Evolutionary conservation across 2,113 vertebrate species (phyloP), one percentile per base, ranked within the genome.

Genomic region (Lepisosteus oculatus): DNA sequence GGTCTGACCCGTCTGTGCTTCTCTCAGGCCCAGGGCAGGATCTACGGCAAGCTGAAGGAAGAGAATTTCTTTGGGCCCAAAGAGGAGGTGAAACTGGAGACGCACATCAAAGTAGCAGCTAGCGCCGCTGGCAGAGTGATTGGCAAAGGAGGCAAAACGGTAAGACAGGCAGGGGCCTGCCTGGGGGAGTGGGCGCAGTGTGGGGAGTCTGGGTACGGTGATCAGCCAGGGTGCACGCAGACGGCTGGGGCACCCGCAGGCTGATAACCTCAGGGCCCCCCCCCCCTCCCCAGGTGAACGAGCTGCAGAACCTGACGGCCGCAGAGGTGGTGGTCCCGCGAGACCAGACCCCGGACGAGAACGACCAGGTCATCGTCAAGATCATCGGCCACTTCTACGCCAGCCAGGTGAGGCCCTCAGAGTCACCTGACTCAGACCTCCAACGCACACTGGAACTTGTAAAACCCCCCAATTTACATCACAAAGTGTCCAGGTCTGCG

Each of bases 321-420:
- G 96, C 96, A 0, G 96, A 98, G 82, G 96, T 98, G 76, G 95
- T 98, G 68, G 96, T 98, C 42, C 96, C 96, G 0, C 87, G 95
- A 79, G 96, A 98, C 44, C 95, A 98, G 88, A 96, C 94, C 0
- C 96, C 96, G 0, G 96, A 97, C 12, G 95, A 98, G 83, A 95
- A 97, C 0, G 95, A 98, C 80, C 96, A 97, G 83, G 96, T 98
- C 83, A 94, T 97, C 0, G 96, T 98, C 69, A 98, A 98, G 88
- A 98, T 98, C 88, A 96, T 95, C 0, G 96, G 96, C 81, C 96
- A 98, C 83, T 98, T 98, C 91, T 98, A 97, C 2, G 96, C 96
- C 81, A 98, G 96, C 87, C 96, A 98, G 95, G 96, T 98, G 85
- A 54, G 78, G 68, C 2, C 6, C 59, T 29, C 17, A 29, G 17